phyloP scores from a whole-genome alignment of 2,113 vertebrate species.

The Pomatostomus ruficeps region DNA sequence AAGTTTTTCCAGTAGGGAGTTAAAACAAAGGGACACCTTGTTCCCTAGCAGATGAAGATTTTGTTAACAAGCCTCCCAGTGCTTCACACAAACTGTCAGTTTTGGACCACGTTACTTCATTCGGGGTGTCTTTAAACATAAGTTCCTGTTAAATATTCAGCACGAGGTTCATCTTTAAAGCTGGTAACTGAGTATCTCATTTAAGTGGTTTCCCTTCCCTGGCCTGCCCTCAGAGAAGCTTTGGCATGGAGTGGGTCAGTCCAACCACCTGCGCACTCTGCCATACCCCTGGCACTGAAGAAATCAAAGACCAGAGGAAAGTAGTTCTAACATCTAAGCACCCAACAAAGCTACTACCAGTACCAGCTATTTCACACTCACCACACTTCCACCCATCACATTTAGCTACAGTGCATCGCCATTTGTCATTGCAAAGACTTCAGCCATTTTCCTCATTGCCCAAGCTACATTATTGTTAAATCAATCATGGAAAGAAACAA shows the following conservation, averaged over 20 bases:
- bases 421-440: not conserved
- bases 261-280: not conserved
- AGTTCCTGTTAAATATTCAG: not conserved
- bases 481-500: not conserved
- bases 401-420: not conserved
- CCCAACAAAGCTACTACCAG: not conserved
- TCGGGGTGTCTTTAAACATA: not conserved
- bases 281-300: not conserved
- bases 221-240: not conserved
- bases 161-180: not conserved
- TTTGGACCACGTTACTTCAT: not conserved
- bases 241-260: not conserved
- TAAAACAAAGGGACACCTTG: not conserved
- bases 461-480: not conserved
- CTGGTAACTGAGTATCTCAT: not conserved
- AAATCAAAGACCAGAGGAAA: not conserved
- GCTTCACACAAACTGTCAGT: not conserved
- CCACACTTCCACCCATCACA: not conserved
- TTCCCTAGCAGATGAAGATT: not conserved
- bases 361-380: not conserved
- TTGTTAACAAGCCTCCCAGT: not conserved
- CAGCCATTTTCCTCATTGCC: accelerated
- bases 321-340: not conserved
- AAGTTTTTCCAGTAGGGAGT: not conserved
- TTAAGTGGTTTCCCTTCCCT: not conserved